Evolutionary conservation across 2,797 vertebrate genomes (phyloP).

Genomic region (Morus bassanus): DNA sequence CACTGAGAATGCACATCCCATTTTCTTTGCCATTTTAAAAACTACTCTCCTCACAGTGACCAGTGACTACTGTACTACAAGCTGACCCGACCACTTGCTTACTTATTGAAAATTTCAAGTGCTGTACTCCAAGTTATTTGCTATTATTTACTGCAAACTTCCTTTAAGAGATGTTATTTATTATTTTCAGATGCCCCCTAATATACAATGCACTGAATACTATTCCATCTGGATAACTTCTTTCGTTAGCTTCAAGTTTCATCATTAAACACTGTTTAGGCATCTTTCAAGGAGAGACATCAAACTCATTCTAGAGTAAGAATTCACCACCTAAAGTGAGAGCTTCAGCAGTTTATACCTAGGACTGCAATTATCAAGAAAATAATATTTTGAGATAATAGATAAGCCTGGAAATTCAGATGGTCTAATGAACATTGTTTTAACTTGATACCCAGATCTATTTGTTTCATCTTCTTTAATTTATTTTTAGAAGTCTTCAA

Average conservation of each 20-base stretch:
- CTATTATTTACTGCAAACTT: neutral
- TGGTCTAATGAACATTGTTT: neutral
- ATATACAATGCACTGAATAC: neutral
- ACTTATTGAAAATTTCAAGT: slow-evolving; percentile 21
- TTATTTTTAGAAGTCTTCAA: neutral
- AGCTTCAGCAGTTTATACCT: neutral
- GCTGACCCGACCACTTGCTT: neutral
- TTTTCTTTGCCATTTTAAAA: slow-evolving; percentile 8
- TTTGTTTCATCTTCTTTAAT: neutral
- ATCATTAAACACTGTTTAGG: neutral
- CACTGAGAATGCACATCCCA: neutral
- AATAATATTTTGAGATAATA: neutral
- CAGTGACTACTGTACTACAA: neutral
- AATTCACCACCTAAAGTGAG: neutral
- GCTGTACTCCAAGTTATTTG: neutral
- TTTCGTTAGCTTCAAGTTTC: neutral
- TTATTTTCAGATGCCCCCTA: neutral
- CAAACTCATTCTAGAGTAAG: neutral
- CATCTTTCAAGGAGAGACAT: neutral
- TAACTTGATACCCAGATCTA: neutral
- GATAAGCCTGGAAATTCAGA: neutral
- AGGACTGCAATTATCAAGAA: neutral
- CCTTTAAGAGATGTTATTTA: neutral
- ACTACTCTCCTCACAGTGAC: neutral
- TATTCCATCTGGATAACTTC: neutral